Conservation (phyloP, 2,888 invertebrate genomes). For the Macrosoma leucophasiata region DNA sequence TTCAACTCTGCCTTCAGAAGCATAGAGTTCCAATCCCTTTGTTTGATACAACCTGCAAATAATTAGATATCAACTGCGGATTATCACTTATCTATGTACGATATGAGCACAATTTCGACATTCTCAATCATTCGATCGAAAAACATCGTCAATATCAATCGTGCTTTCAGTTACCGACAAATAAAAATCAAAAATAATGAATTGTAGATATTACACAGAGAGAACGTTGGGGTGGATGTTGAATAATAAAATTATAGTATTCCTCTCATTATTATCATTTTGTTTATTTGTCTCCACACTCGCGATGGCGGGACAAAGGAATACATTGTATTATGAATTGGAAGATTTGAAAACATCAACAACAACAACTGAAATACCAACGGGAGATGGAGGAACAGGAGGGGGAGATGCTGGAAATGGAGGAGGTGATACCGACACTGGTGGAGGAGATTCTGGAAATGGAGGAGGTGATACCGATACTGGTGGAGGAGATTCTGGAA, state of each 20-base stretch:
- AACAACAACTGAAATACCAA: constrained; percentile 13
- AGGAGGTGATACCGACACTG: background rate
- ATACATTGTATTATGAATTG: constrained; percentile 34
- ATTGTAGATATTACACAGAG: constrained; percentile 47
- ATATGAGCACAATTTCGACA: no score
- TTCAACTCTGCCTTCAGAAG: no score
- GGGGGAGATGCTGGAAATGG: background rate
- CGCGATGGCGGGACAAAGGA: constrained; percentile 49
- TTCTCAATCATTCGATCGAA: constrained; percentile 3
- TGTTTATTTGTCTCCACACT: constrained; percentile 55
- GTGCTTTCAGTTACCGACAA: constrained; percentile 8
- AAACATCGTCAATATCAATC: background rate
- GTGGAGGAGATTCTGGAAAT: background rate
- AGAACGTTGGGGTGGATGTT: constrained; percentile 48
- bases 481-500: background rate
- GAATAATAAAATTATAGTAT: constrained; percentile 58
- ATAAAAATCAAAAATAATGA: constrained; percentile 27
- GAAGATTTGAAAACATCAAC: constrained; percentile 28
- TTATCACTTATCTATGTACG: background rate
- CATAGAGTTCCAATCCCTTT: no score
- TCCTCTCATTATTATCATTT: constrained; percentile 49
- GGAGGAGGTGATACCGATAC: background rate
- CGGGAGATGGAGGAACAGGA: background rate
- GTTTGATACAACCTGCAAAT: no score
- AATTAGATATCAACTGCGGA: background rate